Conservation (phyloP, 2,113 vertebrate genomes). For the Cacatua alba region DNA sequence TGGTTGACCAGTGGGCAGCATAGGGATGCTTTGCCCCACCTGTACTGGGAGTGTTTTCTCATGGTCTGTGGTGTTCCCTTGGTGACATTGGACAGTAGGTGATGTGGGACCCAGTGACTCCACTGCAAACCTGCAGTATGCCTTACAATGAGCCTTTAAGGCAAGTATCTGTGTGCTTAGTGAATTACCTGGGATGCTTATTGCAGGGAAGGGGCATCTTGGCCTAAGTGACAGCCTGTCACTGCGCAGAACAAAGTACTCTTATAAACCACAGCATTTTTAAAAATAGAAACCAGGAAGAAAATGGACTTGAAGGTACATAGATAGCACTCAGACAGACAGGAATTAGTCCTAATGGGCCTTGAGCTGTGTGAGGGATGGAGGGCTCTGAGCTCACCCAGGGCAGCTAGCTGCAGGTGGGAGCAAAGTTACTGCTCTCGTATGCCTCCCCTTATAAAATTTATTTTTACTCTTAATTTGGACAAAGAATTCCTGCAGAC, state of each 20-base stretch:
- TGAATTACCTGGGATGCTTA: neutral
- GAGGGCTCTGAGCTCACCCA: neutral
- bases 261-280: neutral
- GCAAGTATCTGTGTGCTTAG: neutral
- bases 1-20: neutral
- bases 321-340: neutral
- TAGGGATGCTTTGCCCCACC: neutral
- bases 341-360: conserved; percentile 20
- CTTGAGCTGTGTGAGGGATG: neutral
- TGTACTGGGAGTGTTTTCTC: rapidly evolving
- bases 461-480: neutral
- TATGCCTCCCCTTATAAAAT: neutral
- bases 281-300: conserved; percentile 1
- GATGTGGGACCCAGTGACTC: rapidly evolving
- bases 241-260: neutral
- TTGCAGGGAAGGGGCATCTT: neutral
- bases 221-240: neutral
- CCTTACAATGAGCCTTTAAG: neutral
- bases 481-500: neutral
- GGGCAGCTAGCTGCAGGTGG: neutral
- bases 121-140: rapidly evolving
- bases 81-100: neutral
- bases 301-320: conserved; percentile 36
- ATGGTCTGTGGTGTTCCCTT: rapidly evolving
- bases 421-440: neutral